Evolutionary conservation across 2,888 invertebrate genomes (phyloP), one percentile per base, ranked within the genome.

Genomic region (Apodemia hepburni): DNA sequence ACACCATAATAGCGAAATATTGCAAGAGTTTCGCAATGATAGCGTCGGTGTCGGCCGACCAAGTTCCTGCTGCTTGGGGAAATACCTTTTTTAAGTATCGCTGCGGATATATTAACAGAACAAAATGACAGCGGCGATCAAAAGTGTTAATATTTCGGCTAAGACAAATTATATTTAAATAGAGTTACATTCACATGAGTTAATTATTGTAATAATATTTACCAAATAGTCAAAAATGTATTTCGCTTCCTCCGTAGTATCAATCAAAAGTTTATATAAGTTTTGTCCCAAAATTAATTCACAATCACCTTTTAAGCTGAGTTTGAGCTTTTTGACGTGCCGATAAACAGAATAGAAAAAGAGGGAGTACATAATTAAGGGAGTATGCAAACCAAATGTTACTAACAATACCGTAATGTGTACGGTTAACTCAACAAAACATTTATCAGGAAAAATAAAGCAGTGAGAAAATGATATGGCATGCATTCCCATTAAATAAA

Each of bases 211-310:
- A n/a, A n/a, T n/a, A n/a, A n/a, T 29, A 54, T 29, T 54, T 54
- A 54, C 54, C 54, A 54, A 54, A 29, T 27, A 54, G 15, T 54
- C 54, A 54, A 54, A 54, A 54, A 54, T 54, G 5, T 22, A 7
- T 15, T 29, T 54, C 15, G 54, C 27, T 54, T 54, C n/a, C 27
- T 54, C 54, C 15, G 29, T 54, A 2, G 54, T 54, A 15, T 54
- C 54, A 8, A 54, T 54, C 15, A 54, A 54, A 54, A 29, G 6
- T 12, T 54, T 54, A 54, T 54, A 54, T 54, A 54, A 29, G 29
- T 29, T 54, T 54, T 54, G 22, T n/a, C 27, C 54, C n/a, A 54
- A 54, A 7, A 29, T n/a, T 54, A 54, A 7, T 27, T 54, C 29
- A 8, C 29, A 54, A 54, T 29, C n/a, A n/a, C 27, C 27, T 7